Percentiles rank a stretch among this genome's conserved stretches.
Evolutionary conservation across 2,888 invertebrate species (phyloP).

Genomic region (Mythimna albipuncta): DNA sequence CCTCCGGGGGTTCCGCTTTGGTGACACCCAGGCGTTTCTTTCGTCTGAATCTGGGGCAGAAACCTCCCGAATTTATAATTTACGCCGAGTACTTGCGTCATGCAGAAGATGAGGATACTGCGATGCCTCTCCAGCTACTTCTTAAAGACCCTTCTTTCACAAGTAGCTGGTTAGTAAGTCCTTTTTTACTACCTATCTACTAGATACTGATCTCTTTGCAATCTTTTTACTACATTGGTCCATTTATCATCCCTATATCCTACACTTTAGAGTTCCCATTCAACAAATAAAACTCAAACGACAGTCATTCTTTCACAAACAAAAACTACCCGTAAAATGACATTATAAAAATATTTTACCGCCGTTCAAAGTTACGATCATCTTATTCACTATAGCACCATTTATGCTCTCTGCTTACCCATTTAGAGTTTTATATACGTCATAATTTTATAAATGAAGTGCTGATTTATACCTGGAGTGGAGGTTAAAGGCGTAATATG

Average conservation of each 20-base stretch:
- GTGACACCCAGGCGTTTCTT: no score
- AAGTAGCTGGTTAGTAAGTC: no score
- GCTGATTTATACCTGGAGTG: constrained; percentile 50
- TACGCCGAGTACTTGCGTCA: no score
- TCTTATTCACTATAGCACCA: constrained; percentile 26
- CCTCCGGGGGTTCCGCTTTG: no score
- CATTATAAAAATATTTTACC: constrained; percentile 46
- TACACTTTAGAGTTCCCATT: neutral
- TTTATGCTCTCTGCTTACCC: constrained; percentile 32
- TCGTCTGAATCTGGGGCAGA: no score
- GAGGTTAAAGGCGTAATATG: constrained; percentile 37
- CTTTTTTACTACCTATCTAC: no score
- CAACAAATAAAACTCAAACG: constrained; percentile 1
- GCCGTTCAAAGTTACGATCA: constrained; percentile 32
- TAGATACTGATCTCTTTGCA: no score
- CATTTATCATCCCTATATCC: neutral
- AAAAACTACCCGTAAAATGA: constrained; percentile 39
- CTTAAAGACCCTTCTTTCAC: no score
- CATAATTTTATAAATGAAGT: constrained; percentile 52
- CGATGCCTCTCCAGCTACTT: no score
- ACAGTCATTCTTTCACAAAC: neutral
- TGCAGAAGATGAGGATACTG: no score
- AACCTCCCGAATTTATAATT: no score
- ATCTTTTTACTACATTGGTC: no score
- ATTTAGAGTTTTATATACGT: constrained; percentile 45